Evolutionary conservation across 30 jellyfish, hydroid and myxozoan genomes (phyloP).

Genomic region (Hydra vulgaris): DNA sequence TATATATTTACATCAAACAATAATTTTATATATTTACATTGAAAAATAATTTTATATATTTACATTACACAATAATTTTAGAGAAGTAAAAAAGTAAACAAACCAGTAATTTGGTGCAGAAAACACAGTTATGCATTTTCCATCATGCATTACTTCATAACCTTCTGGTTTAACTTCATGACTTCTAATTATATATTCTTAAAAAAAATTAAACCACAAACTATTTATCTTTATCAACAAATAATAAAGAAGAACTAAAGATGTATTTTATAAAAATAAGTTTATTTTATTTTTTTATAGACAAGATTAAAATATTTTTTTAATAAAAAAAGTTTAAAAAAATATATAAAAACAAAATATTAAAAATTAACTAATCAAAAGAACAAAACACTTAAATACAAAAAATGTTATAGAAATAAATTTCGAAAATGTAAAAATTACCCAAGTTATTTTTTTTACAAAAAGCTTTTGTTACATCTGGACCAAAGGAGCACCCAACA

Average conservation of each 20-base stretch:
- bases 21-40: too few species aligned
- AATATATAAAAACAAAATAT: too few species aligned
- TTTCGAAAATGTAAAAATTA: neutral
- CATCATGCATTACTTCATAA: constrained; percentile 83
- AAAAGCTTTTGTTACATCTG: constrained; percentile 74
- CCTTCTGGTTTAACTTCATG: constrained; percentile 97
- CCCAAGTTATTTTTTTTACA: constrained; percentile 63
- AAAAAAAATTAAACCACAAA: neutral
- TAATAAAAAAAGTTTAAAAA: too few species aligned
- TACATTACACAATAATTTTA: too few species aligned
- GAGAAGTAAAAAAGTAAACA: neutral
- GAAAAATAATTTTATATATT: too few species aligned
- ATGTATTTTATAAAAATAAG: too few species aligned
- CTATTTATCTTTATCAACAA: neutral
- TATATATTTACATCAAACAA: too few species aligned
- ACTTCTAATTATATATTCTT: constrained; percentile 91
- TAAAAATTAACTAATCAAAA: too few species aligned
- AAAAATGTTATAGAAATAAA: neutral
- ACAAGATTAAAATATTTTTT: too few species aligned
- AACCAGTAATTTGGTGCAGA: constrained; percentile 99
- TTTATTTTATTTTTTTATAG: too few species aligned
- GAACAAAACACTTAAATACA: too few species aligned
- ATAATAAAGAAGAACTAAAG: too few species aligned
- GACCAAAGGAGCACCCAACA: constrained; percentile 81
- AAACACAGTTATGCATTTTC: constrained; percentile 92